These are phyloP conservation scores for Drosophila flavopinicola DNA, from an alignment of 2,888 invertebrate species.

Conservation along the genomic window DNA sequence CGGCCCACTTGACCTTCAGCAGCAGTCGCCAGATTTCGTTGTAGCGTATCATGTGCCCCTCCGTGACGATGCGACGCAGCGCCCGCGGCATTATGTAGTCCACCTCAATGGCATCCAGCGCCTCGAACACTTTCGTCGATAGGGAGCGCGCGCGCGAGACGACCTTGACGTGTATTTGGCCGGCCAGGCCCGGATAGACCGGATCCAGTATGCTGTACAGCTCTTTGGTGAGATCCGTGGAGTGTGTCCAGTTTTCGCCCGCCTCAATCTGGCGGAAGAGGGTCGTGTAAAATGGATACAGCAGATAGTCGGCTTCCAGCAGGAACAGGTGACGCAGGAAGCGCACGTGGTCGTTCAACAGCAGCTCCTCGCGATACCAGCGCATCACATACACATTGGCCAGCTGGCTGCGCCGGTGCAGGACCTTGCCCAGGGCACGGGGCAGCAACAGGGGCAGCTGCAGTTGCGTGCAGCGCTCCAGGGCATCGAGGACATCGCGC, in stretches of 20 bases:
- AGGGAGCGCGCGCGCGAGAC: conserved; percentile 59
- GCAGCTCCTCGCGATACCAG: conserved; percentile 85
- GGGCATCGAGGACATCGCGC: conserved; percentile 16
- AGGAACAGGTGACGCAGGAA: conserved; percentile 85
- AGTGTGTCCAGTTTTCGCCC: conserved; percentile 84
- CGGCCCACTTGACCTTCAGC: conserved; percentile 86
- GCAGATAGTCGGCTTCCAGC: conserved; percentile 85
- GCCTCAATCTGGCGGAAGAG: conserved; percentile 85
- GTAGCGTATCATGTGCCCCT: conserved; percentile 72
- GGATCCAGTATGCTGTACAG: conserved; percentile 85
- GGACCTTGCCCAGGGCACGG: conserved; percentile 82
- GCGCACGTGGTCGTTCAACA: conserved; percentile 84
- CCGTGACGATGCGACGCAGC: conserved; percentile 76
- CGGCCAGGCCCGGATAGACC: conserved; percentile 82
- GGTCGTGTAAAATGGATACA: conserved; percentile 85
- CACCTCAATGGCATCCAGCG: conserved; percentile 78
- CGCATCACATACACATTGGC: conserved; percentile 85
- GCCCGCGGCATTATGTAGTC: conserved; percentile 75
- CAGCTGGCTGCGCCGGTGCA: conserved; percentile 83
- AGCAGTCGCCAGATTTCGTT: conserved; percentile 85
- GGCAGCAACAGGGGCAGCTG: conserved; percentile 84
- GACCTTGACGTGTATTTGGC: conserved; percentile 74
- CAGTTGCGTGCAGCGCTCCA: conserved; percentile 55
- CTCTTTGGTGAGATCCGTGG: conserved; percentile 84
- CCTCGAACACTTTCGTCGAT: conserved; percentile 78